A percentile compares a stretch with the other conserved stretches of the same genome.
phyloP scores from a whole-genome alignment of 2,113 vertebrate genomes.

The Indicator indicator region DNA sequence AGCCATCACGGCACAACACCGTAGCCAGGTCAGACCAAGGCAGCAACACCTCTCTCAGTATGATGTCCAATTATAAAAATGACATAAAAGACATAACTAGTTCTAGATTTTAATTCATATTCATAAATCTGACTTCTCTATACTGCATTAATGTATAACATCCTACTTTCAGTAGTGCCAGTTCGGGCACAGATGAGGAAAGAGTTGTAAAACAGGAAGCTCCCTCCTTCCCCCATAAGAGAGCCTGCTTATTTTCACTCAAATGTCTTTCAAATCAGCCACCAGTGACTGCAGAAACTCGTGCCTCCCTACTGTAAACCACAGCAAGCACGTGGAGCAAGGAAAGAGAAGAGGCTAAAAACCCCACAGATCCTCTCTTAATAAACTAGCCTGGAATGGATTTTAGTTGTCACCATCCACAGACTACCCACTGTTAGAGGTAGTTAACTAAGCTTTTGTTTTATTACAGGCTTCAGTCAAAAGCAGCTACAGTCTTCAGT shows the following conservation, averaged over 20 bases:
- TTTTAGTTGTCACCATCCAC: background rate
- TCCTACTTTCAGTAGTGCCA: background rate
- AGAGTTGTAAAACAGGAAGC: background rate
- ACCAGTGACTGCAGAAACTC: background rate
- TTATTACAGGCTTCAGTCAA: background rate
- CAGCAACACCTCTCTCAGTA: background rate
- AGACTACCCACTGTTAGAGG: background rate
- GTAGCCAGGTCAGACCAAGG: background rate
- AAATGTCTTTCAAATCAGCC: background rate
- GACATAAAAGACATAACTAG: background rate
- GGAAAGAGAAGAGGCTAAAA: background rate
- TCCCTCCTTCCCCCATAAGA: background rate
- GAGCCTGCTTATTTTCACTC: conserved; percentile 13
- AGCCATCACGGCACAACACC: background rate
- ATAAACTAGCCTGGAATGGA: background rate
- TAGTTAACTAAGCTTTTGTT: background rate
- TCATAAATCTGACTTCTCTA: background rate
- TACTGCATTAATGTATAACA: background rate
- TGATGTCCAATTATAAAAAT: background rate
- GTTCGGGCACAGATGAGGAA: background rate
- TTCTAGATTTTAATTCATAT: background rate
- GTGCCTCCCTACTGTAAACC: background rate
- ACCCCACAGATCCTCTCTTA: background rate
- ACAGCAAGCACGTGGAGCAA: background rate
- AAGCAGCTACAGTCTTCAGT: background rate